These are phyloP conservation scores for Plumapathes pennacea DNA, from an alignment of 92 coral and sea anemone species.

Conservation along the genomic window DNA sequence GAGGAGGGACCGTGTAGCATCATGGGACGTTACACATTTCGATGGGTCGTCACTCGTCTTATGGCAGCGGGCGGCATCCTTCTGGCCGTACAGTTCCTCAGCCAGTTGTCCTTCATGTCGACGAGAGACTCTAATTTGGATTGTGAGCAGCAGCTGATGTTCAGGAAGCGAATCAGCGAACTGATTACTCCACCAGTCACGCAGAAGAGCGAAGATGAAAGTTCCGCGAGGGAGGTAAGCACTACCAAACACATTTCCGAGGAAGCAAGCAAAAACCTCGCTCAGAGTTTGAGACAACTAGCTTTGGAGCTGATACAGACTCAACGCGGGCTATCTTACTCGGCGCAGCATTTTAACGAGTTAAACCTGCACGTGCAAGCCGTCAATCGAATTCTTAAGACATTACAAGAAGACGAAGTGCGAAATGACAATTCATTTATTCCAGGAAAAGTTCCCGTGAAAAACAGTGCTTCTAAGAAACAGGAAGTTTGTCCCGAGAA, in stretches of 20 bases:
- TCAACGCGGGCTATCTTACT: constrained; percentile 28
- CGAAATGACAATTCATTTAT: not conserved
- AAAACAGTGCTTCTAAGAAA: constrained; percentile 7
- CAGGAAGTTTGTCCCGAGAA: constrained; percentile 90
- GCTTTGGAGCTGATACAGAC: constrained; percentile 56
- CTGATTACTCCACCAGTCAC: too few species aligned
- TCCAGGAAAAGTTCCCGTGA: not conserved
- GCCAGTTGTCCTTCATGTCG: constrained; percentile 66
- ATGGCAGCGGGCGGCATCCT: constrained; percentile 35
- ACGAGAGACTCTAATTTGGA: constrained; percentile 14
- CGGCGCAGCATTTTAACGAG: constrained; percentile 46
- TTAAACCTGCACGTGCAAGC: constrained; percentile 49
- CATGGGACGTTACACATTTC: constrained; percentile 59
- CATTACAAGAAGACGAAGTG: constrained; percentile 33
- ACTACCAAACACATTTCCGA: not conserved
- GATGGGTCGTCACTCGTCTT: constrained; percentile 62
- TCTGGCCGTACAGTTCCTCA: constrained; percentile 59
- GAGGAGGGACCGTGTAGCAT: not conserved
- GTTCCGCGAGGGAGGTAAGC: too few species aligned
- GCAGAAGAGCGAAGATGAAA: too few species aligned
- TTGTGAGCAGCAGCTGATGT: constrained; percentile 24
- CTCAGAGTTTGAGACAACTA: constrained; percentile 37
- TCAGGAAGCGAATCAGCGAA: not conserved
- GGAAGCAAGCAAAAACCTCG: constrained; percentile 25
- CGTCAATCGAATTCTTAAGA: constrained; percentile 35